Base-by-base conservation (phyloP, 2,797 vertebrate species). In the Acipenser oxyrinchus region DNA sequence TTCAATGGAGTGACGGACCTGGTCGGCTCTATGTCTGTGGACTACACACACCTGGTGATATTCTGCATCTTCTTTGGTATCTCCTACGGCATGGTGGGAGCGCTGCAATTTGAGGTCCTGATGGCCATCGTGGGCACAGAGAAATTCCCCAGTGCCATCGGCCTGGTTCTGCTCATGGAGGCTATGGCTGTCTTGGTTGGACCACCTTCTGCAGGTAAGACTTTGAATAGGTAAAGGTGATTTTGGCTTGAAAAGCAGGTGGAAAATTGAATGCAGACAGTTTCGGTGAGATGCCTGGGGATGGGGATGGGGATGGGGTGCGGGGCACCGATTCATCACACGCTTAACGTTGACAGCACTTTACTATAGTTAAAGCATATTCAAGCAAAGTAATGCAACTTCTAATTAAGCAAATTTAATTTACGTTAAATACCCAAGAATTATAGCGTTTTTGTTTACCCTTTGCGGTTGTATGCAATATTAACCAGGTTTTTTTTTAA, bases 31-130 rank as follows among this genome's bases (percentile, higher is more conserved):
- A 77, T 92, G 11, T 74, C 90, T 62, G 51, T 61, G 1, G 81
- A 89, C 76, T 99, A 97, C 0, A 0, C 68, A 0, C 80, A 91
- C 6, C 83, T 98, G 66, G 93, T 93, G 50, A 82, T 93, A 55
- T 99, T 93, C 75, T 97, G 95, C 71, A 84, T 98, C 86, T 99
- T 99, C 84, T 99, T 98, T 13, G 95, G 96, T 70, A 78, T 99
- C 78, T 98, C 96, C 60, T 98, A 99, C 0, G 95, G 95, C 69
- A 99, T 99, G 96, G 95, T 99, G 79, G 96, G 96, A 0, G 96
- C 95, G 1, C 86, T 99, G 73, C 96, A 99, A 82, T 99, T 99
- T 67, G 96, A 99, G 83, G 95, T 99, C 68, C 92, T 99, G 71
- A 99, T 98, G 96, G 74, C 93, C 7, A 92, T 98, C 1, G 94